Base-by-base conservation (phyloP, 2,888 invertebrate species). In the Clepsis dumicolana region DNA sequence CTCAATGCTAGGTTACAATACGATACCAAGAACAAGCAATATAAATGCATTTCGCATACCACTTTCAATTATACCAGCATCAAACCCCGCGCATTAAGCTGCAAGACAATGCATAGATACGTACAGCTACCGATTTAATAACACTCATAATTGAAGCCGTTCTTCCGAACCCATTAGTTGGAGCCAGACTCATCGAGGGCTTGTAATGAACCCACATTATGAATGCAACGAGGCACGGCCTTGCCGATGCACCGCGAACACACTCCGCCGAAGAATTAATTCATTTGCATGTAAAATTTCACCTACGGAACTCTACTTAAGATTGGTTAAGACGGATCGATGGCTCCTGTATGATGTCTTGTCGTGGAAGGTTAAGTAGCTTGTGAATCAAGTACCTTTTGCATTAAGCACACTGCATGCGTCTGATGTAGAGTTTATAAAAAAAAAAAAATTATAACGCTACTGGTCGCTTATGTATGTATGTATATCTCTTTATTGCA, bases 201-300 rank as follows among this genome's bases (percentile, higher is more conserved):
- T 82, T 82, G 89, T 93, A 93, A 93, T 92, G 93, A 93, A 93
- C 91, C 85, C 88, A 83, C 89, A 93, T 93, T 92, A 93, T 93
- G 89, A 92, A 93, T 93, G 92, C 92, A 92, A 89, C 92, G 92
- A 91, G 87, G 88, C 91, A 89, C 90, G 89, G 87, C 84, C 81
- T 79, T 76, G 75, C 77, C 84, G 88, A 87, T 89, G 90, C 89
- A 85, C 87, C 85, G 83, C 80, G 80, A 76, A 81, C 83, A 83
- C 85, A 84, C 85, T 83, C 84, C 84, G 86, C 84, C 87, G 91
- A 93, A 92, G 92, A 92, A 93, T 92, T 92, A 91, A 92, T 92
- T 92, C 91, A 92, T 93, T 93, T 93, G 89, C 93, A 91, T 92
- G 90, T 90, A 91, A 91, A 91, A 92, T 88, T 91, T 88, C 84